phyloP scores from a whole-genome alignment of 2,888 invertebrate species.

The Sisyra nigra region DNA sequence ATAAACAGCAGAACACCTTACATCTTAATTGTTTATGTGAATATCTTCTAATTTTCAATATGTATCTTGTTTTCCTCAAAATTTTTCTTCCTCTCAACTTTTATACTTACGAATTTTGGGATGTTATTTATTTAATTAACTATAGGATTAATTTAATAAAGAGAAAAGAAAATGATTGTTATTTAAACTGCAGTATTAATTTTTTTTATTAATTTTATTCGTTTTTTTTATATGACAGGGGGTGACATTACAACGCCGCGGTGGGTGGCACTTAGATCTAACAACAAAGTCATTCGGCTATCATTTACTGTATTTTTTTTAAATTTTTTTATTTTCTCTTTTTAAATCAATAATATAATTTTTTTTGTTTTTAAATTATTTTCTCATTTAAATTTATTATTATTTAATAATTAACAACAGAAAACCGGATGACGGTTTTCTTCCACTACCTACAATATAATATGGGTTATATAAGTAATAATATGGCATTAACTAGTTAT shows the following conservation, averaged over 20 bases:
- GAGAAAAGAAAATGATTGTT: not conserved
- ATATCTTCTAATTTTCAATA: no score
- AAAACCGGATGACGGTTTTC: conserved; percentile 7
- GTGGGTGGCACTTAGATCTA: conserved; percentile 10
- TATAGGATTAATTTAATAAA: not conserved
- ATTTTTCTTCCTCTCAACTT: no score
- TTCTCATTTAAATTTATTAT: not conserved
- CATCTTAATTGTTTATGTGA: no score
- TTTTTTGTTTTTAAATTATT: no score
- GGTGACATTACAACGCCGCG: conserved; percentile 10
- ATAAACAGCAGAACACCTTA: no score
- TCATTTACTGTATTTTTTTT: conserved; percentile 5
- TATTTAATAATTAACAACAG: conserved; percentile 10
- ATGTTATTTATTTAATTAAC: not conserved
- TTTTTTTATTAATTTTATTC: conserved; percentile 7
- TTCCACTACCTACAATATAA: conserved; percentile 8
- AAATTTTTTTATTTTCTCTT: not conserved
- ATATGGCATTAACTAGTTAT: no score
- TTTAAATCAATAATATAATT: no score
- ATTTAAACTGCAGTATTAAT: not conserved
- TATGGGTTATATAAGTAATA: not conserved
- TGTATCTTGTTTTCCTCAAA: no score
- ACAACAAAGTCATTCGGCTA: conserved; percentile 10
- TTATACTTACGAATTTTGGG: no score
- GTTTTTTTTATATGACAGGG: conserved; percentile 9